Percentiles rank a stretch among this genome's conserved stretches.
These are phyloP conservation scores for Orthosia gothica DNA, from an alignment of 2,888 invertebrate species.

Conservation along the genomic window DNA sequence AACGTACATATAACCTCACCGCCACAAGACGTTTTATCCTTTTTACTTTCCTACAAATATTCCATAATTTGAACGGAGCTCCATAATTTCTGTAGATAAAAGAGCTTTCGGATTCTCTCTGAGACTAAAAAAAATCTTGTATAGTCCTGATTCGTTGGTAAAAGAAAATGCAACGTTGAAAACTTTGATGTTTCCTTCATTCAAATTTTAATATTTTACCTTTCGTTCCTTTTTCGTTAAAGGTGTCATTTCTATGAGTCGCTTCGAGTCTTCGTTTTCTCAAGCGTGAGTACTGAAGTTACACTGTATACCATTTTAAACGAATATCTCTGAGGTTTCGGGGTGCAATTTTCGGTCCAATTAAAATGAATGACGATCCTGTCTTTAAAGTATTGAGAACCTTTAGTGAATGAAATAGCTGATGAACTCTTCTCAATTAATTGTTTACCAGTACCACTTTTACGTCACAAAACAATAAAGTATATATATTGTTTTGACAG, in stretches of 20 bases:
- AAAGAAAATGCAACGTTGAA: slow-evolving; percentile 61
- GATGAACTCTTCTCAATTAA: no score
- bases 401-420: no score
- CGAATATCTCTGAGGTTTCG: neutral
- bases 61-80: slow-evolving; percentile 61
- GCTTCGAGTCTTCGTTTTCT: slow-evolving; percentile 18
- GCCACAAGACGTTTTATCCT: slow-evolving; percentile 28
- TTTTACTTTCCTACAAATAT: slow-evolving; percentile 39
- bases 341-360: neutral
- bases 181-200: slow-evolving; percentile 58
- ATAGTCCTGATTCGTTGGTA: slow-evolving; percentile 55
- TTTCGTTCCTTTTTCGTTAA: slow-evolving; percentile 21
- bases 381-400: neutral
- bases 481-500: no score
- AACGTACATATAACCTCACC: slow-evolving; percentile 22
- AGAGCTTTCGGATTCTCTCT: slow-evolving; percentile 47
- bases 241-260: slow-evolving; percentile 35
- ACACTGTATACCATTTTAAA: slow-evolving; percentile 7
- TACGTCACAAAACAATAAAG: no score
- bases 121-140: slow-evolving; percentile 57
- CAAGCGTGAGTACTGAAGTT: neutral
- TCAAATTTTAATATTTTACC: slow-evolving; percentile 59
- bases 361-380: neutral
- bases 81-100: slow-evolving; percentile 66
- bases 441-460: no score